Conservation (phyloP, 2,797 vertebrate genomes). For the Hafferia zeledoni region DNA sequence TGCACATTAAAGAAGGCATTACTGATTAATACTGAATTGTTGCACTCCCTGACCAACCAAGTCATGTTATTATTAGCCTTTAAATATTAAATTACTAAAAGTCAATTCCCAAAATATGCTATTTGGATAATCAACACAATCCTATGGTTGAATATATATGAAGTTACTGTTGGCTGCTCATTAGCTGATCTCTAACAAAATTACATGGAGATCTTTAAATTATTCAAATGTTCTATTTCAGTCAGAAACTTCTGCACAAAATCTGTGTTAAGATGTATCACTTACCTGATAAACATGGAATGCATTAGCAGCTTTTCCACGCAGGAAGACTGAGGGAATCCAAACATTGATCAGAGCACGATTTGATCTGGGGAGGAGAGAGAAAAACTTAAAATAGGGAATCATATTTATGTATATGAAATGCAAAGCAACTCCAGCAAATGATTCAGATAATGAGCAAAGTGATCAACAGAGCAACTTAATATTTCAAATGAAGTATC, state of each 20-base stretch:
- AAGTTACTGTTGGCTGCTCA: background rate
- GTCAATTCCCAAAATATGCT: background rate
- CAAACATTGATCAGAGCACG: slow-evolving; percentile 98
- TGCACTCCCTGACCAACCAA: background rate
- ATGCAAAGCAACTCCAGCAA: background rate
- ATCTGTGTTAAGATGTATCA: background rate
- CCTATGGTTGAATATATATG: background rate
- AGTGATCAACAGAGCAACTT: background rate
- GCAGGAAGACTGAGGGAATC: slow-evolving; percentile 98
- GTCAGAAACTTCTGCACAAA: background rate
- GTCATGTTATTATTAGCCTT: background rate
- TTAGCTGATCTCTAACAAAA: background rate
- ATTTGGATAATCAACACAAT: background rate
- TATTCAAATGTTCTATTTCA: background rate
- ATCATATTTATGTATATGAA: background rate
- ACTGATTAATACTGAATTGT: background rate
- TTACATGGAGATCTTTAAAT: background rate
- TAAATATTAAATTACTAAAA: background rate
- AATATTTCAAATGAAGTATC: background rate
- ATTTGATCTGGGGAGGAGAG: slow-evolving; percentile 83
- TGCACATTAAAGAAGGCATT: background rate
- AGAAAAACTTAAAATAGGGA: background rate
- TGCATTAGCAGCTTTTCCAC: slow-evolving; percentile 91
- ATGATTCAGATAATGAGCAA: background rate
- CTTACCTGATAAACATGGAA: slow-evolving; percentile 97